Percentiles rank a stretch among this genome's conserved stretches.
Evolutionary conservation across 2,888 invertebrate genomes (phyloP).

Genomic region (Orthosia cruda): DNA sequence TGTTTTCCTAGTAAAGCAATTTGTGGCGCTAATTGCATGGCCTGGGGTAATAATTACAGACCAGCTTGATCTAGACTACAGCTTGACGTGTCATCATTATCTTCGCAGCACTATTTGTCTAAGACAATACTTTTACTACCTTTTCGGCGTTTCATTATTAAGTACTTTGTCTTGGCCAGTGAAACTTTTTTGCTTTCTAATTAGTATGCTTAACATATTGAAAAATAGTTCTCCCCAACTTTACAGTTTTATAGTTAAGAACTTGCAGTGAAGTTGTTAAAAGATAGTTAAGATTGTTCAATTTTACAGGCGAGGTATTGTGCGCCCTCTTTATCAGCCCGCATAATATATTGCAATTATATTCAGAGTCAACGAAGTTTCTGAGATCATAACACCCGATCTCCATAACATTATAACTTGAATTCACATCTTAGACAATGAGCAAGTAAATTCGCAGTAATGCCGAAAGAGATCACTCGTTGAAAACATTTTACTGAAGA

Average conservation of each 20-base stretch:
- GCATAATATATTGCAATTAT: conserved; percentile 66
- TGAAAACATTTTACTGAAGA: too few species aligned
- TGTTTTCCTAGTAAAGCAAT: not conserved
- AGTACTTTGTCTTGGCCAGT: conserved; percentile 46
- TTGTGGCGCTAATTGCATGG: not conserved
- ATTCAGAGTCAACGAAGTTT: too few species aligned
- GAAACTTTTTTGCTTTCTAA: conserved; percentile 54
- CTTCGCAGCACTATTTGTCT: not conserved
- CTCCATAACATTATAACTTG: too few species aligned
- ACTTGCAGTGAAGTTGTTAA: conserved; percentile 15
- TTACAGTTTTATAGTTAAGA: too few species aligned
- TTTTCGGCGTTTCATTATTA: conserved; percentile 29
- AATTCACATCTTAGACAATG: too few species aligned
- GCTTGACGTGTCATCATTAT: not conserved
- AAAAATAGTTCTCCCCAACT: too few species aligned
- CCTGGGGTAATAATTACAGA: too few species aligned
- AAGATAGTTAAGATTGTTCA: conserved; percentile 50
- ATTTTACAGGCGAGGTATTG: conserved; percentile 56
- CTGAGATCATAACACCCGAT: too few species aligned
- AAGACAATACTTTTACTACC: conserved; percentile 14
- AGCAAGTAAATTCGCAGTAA: too few species aligned
- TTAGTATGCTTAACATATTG: conserved; percentile 51
- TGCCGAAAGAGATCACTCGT: too few species aligned
- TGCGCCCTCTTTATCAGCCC: conserved; percentile 48
- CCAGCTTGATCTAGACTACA: not conserved